Evolutionary conservation across 1,140 invertebrate species (phyloP).

Genomic region (Drosophila quadrilineata): DNA sequence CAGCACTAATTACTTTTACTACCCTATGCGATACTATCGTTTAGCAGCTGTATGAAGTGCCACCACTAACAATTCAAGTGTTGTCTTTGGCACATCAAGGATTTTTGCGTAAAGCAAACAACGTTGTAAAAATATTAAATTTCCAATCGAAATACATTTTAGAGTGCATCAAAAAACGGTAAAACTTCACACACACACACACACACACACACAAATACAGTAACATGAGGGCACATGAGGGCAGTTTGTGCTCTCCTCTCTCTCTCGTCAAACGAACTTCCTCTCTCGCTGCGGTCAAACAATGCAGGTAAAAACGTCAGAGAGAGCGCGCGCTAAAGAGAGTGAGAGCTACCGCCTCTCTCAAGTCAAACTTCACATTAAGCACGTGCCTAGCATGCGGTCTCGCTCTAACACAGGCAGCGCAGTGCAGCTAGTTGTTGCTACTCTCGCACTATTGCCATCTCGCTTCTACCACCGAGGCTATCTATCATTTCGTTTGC

Average conservation of each 20-base stretch:
- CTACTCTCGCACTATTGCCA: background rate
- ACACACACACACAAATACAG: too few species aligned
- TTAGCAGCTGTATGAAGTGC: background rate
- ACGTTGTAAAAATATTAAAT: conserved; percentile 61
- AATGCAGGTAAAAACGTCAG: conserved; percentile 38
- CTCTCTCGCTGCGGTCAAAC: background rate
- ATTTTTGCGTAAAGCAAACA: conserved; percentile 67
- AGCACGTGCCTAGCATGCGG: conserved; percentile 27
- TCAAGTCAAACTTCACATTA: conserved; percentile 2
- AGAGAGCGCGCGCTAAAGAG: background rate
- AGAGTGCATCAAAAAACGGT: conserved; percentile 47
- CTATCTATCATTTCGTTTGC: background rate
- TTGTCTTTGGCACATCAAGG: conserved; percentile 10
- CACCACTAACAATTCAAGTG: too few species aligned
- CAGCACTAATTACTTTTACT: too few species aligned
- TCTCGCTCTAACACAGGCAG: conserved; percentile 1
- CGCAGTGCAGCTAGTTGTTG: background rate
- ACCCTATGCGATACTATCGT: too few species aligned
- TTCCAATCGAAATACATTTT: conserved; percentile 49
- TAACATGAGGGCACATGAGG: conserved; percentile 46
- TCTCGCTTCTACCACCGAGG: background rate
- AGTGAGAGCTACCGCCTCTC: background rate
- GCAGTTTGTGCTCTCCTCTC: conserved; percentile 19
- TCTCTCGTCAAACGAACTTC: too few species aligned
- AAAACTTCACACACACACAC: conserved; percentile 36